Evolutionary conservation across 2,113 vertebrate species (phyloP), one percentile per base, ranked within the genome.

Genomic region (Cichladusa arquata): DNA sequence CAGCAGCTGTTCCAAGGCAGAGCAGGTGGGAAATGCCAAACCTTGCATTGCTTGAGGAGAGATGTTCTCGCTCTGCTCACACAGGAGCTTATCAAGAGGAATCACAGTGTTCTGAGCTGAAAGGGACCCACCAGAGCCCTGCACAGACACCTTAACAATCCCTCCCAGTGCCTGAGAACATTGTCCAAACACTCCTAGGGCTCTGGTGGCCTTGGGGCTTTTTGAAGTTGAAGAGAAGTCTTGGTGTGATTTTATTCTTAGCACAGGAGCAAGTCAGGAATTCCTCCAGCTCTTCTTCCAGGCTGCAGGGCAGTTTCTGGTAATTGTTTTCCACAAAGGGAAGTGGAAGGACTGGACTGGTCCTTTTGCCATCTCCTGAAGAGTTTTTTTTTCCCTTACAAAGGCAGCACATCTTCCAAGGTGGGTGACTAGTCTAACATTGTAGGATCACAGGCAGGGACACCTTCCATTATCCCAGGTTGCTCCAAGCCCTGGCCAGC

Each of bases 401-500:
- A 64, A 71, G 47, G 25, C n/a, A 89, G 40, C 34, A 31, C 26
- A 51, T 51, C 50, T 29, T 51, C 25, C 50, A 51, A 16, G 50
- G 25, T 51, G 50, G 50, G 26, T 3, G 3, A 28, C 12, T 3
- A 4, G 14, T 44, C 18, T 81, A 7, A 19, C 38, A 40, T 4
- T 36, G 14, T 36, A 60, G 53, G 33, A 38, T 51, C 67, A 81
- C 26, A 44, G 51, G 24, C 38, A 38, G 24, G 24, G 47, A 34
- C 40, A 61, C 29, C 14, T 67, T 8, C 47, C 17, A 22, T n/a
- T 34, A 5, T 10, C 40, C 47, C 70, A 54, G 9, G 3, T 2
- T 40, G 20, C 25, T 69, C 40, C 70, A 47, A 61, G 25, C 12
- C 9, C 28, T 0, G 0, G 54, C 54, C 47, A 74, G 0, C n/a